A percentile compares a stretch with the other conserved stretches of the same genome.
Evolutionary conservation across 1,140 invertebrate genomes (phyloP).

Genomic region (Drosophila ananassae): DNA sequence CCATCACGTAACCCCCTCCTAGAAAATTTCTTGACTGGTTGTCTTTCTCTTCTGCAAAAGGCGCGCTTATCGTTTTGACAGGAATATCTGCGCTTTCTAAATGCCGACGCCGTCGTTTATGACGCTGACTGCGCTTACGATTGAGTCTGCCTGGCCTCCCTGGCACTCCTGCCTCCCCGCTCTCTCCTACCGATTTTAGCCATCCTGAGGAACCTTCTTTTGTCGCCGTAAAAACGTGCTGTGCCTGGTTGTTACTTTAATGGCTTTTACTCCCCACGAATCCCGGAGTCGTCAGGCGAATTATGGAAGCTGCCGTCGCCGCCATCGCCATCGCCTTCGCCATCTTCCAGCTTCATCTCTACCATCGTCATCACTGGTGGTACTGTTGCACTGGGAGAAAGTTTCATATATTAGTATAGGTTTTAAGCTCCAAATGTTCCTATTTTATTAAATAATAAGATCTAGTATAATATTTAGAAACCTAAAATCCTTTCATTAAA

Average conservation of each 20-base stretch:
- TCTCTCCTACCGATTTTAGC: constrained; percentile 24
- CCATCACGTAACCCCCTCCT: neutral
- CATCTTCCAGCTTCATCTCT: constrained; percentile 20
- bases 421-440: too few species aligned
- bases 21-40: constrained; percentile 10
- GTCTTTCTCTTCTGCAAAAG: constrained; percentile 35
- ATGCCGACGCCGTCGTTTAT: constrained; percentile 79
- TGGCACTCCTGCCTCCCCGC: neutral
- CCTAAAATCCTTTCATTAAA: too few species aligned
- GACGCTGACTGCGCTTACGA: constrained; percentile 78
- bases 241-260: constrained; percentile 81
- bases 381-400: constrained; percentile 19
- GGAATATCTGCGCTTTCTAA: constrained; percentile 82
- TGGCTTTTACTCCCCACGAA: constrained; percentile 80
- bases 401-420: neutral
- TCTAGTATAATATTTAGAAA: too few species aligned
- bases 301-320: constrained; percentile 73
- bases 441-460: neutral
- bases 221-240: constrained; percentile 77
- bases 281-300: constrained; percentile 71
- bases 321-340: constrained; percentile 26
- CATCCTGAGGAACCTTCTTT: constrained; percentile 51
- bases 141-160: constrained; percentile 58
- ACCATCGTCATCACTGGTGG: constrained; percentile 10
- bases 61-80: constrained; percentile 81